Evolutionary conservation across 2,888 invertebrate species (phyloP), one percentile per base, ranked within the genome.

Genomic region (Troides aeacus): DNA sequence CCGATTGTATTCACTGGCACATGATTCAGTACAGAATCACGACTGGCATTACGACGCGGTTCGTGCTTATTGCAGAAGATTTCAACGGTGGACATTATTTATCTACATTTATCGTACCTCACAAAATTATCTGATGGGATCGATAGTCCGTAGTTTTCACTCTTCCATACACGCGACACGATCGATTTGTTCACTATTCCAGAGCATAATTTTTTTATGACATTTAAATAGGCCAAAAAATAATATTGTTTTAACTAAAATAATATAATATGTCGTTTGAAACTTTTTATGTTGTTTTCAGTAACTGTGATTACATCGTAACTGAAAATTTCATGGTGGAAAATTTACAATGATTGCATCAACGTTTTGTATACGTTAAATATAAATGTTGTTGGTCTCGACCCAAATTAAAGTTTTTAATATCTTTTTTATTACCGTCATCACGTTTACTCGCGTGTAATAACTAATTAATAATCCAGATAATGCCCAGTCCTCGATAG

Each of bases 311-410:
- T 69, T 30, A 64, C 60, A 57, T 65, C 64, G 65, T 69, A 62
- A 66, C 36, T 53, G 60, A 78, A 78, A 76, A 74, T 75, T 74
- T 78, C 79, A 76, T 75, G 70, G 74, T 78, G 77, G 75, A 75
- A 75, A 73, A 82, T 84, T 85, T 84, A 84, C 85, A 86, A 84
- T 83, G 82, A 81, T 83, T 84, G 82, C 80, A 74, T 59, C 74
- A 67, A 53, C 24, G 23, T 58, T 58, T 58, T 23, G 12, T 12
- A 24, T 18, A 53, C n/a, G n/a, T n/a, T 53, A 53, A 53, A 53
- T 53, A 53, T 53, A 53, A 53, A 53, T 53, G 53, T 53, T 18
- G n/a, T 2, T n/a, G 53, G 53, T 53, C 53, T 53, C n/a, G 53
- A 18, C 53, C 53, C 53, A 53, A 53, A 53, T 18, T n/a, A 53